Base-by-base conservation (phyloP, 2,888 invertebrate genomes). In the Tinea pellionella region DNA sequence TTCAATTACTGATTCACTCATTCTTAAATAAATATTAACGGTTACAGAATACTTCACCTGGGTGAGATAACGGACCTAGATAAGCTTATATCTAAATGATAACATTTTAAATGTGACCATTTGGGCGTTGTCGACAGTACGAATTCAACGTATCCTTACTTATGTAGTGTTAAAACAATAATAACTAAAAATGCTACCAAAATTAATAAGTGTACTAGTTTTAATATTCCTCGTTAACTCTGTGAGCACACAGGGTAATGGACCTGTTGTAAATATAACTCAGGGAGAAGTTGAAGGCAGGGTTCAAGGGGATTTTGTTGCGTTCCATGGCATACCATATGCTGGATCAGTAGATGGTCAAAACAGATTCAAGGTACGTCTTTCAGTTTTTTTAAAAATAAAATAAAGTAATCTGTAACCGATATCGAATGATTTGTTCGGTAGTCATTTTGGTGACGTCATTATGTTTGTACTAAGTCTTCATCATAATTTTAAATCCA, bases 251-350 rank as follows among this genome's bases (percentile, higher is more conserved):
- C 53, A 53, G 24, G 24, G 18, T 4, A 47, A 13, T 47, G 32
- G n/a, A 1, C 70, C 68, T 63, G 47, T 62, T 9, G 83, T 83
- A 47, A 74, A 71, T 7, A 83, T 78, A 0, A 74, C 76, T 0
- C 75, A 84, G 63, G 77, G 86, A 51, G 61, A 64, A n/a, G 68
- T 85, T 13, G 67, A 73, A 55, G 84, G 82, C 0, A 62, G 62
- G 1, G 65, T 62, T 3, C 73, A 70, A 0, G 12, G 60, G 0
- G 77, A 77, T 63, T 9, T 6, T 19, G 65, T 64, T 18, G 69
- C 67, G 1, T 86, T 80, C 59, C 78, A 78, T 63, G 83, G 81
- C 0, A 67, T 86, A 12, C 78, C 77, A n/a, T 86, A 86, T 60
- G 85, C 75, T 2, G 61, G 64, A 13, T 9, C 47, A 0, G 55